Conservation (phyloP, 2,888 invertebrate species). For the Eupithecia centaureata region DNA sequence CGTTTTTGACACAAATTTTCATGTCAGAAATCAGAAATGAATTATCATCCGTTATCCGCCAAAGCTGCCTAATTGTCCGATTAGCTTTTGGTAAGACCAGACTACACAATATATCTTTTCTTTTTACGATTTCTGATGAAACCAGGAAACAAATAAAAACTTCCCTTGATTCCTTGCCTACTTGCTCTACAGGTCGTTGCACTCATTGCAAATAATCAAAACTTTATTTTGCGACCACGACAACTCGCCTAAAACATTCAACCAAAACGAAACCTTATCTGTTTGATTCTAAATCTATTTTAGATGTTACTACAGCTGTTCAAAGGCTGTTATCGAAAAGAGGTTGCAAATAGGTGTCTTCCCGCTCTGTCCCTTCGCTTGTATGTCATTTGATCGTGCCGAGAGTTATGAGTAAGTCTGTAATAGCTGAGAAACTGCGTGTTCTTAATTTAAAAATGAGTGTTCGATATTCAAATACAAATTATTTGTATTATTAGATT, state of each 20-base stretch:
- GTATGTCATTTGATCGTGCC: conserved; percentile 36
- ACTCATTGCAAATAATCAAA: conserved; percentile 40
- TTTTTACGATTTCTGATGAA: neutral
- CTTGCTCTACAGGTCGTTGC: conserved; percentile 40
- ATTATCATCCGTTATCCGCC: too few relatives aligned
- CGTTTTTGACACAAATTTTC: too few relatives aligned
- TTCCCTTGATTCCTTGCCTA: conserved; percentile 30
- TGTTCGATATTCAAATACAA: too few relatives aligned
- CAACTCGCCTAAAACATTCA: conserved; percentile 16
- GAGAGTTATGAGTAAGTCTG: conserved; percentile 23
- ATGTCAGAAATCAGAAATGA: too few relatives aligned
- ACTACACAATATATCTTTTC: too few relatives aligned
- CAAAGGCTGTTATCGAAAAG: conserved; percentile 6
- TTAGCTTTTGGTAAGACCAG: too few relatives aligned
- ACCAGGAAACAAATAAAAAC: conserved; percentile 20
- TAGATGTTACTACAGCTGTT: neutral
- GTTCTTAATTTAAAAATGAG: neutral
- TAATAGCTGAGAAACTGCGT: conserved; percentile 14
- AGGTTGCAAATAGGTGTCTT: conserved; percentile 40
- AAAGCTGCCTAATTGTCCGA: too few relatives aligned
- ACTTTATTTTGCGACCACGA: conserved; percentile 17
- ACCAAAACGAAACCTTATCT: conserved; percentile 19
- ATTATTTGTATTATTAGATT: too few relatives aligned
- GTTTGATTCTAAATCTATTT: neutral
- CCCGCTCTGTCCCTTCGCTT: conserved; percentile 37